Conservation (phyloP, 2,797 vertebrate species). For the Podargus strigoides region DNA sequence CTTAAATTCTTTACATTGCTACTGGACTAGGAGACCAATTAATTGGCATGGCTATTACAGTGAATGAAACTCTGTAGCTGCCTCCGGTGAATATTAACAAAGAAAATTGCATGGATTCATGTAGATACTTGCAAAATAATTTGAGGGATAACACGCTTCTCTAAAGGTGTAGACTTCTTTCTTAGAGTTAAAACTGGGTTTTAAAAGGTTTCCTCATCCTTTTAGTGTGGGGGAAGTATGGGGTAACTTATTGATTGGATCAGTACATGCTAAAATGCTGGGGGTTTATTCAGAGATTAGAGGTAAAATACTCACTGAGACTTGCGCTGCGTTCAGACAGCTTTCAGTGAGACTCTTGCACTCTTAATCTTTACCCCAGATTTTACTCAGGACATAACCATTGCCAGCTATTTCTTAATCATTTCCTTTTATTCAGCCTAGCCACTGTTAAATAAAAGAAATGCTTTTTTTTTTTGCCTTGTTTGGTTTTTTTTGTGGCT, state of each 20-base stretch:
- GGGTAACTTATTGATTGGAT: neutral
- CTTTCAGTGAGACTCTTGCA: neutral
- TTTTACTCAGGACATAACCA: neutral
- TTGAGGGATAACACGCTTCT: neutral
- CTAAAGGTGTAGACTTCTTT: neutral
- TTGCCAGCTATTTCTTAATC: slow-evolving; percentile 42
- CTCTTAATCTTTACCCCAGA: slow-evolving; percentile 24
- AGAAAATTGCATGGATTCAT: neutral
- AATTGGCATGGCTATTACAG: neutral
- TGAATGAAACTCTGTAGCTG: neutral
- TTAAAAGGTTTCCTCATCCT: neutral
- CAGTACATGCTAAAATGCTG: neutral
- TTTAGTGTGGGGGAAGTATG: neutral
- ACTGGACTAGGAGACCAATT: neutral
- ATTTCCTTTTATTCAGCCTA: slow-evolving; percentile 39
- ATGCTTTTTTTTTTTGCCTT: neutral
- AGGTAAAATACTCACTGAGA: neutral
- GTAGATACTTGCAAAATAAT: neutral
- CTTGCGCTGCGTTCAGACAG: neutral
- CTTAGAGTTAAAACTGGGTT: neutral
- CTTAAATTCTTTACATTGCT: neutral
- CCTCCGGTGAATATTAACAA: neutral
- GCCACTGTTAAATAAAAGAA: neutral
- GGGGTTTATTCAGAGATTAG: neutral
- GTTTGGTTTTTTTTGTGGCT: neutral